phyloP scores from a whole-genome alignment of 1,140 invertebrate species.

The Drosophila santomea region DNA sequence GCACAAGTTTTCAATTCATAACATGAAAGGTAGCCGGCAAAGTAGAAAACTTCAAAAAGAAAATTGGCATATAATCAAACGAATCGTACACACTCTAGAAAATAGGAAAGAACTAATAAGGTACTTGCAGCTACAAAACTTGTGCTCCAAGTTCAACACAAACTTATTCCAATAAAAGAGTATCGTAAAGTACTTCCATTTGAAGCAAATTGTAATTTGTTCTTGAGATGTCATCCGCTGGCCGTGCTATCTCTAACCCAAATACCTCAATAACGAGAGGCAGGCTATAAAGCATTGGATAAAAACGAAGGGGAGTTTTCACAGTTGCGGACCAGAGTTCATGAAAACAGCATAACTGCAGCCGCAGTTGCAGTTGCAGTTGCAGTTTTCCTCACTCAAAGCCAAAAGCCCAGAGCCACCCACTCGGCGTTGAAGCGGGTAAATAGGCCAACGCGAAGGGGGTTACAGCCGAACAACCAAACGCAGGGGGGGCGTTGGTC shows the following conservation, averaged over 20 bases:
- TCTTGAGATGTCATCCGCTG: background rate
- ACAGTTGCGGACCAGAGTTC: conserved; percentile 58
- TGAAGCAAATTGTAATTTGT: too few relatives aligned
- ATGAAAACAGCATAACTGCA: conserved; percentile 61
- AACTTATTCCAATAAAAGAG: background rate
- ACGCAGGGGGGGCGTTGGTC: too few relatives aligned
- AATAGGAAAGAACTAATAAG: background rate
- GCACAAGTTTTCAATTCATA: conserved; percentile 17
- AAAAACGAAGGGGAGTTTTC: conserved; percentile 24
- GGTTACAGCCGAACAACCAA: background rate
- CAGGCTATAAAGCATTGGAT: conserved; percentile 11
- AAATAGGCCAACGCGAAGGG: conserved; percentile 54
- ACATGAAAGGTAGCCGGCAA: conserved; percentile 14
- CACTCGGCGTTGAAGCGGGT: conserved; percentile 39
- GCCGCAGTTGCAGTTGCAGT: conserved; percentile 23
- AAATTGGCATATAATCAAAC: conserved; percentile 3
- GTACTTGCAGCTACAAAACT: background rate
- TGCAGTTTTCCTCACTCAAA: conserved; percentile 15
- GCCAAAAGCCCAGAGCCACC: conserved; percentile 33
- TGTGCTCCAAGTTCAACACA: background rate
- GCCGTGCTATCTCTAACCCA: conserved; percentile 12
- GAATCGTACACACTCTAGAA: conserved; percentile 12
- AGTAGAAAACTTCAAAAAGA: conserved; percentile 12
- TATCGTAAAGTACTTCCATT: background rate
- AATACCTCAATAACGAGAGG: conserved; percentile 12